A percentile compares a stretch with the other conserved stretches of the same genome.
These are phyloP conservation scores for Drosophila paramelanica DNA, from an alignment of 2,888 invertebrate genomes.

Conservation along the genomic window DNA sequence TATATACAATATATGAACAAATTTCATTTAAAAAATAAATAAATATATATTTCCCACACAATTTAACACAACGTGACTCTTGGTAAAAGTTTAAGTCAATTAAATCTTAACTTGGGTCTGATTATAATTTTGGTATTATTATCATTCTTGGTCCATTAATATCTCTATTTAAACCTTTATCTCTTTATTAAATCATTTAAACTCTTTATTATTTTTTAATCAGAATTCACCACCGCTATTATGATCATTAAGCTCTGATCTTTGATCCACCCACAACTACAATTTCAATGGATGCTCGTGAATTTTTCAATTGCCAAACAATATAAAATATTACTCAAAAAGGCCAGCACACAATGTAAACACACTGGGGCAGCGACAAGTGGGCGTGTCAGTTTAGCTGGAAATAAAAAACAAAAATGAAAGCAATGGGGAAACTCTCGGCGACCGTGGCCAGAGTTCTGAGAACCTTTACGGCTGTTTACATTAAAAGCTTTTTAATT, in stretches of 20 bases:
- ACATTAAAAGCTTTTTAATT: constrained; percentile 79
- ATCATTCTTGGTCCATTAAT: too few species aligned
- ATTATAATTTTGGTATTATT: too few species aligned
- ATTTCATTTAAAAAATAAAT: neutral
- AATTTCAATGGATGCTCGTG: neutral
- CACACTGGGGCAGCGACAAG: constrained; percentile 28
- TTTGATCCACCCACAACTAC: constrained; percentile 1
- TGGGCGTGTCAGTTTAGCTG: constrained; percentile 52
- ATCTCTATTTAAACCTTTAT: too few species aligned
- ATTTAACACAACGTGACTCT: neutral
- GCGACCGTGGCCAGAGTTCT: constrained; percentile 2
- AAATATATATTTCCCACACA: neutral
- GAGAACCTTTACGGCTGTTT: constrained; percentile 61
- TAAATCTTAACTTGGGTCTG: too few species aligned
- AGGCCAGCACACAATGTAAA: constrained; percentile 59
- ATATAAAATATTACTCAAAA: constrained; percentile 39
- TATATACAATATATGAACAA: neutral
- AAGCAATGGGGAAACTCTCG: neutral
- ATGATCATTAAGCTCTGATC: neutral
- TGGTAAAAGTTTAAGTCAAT: too few species aligned
- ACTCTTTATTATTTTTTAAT: neutral
- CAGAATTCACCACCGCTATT: too few species aligned
- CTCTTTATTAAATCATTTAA: too few species aligned
- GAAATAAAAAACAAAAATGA: constrained; percentile 19
- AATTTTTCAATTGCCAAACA: constrained; percentile 6